Evolutionary conservation across 2,797 vertebrate species (phyloP).

Genomic region (Galaxias olidus): DNA sequence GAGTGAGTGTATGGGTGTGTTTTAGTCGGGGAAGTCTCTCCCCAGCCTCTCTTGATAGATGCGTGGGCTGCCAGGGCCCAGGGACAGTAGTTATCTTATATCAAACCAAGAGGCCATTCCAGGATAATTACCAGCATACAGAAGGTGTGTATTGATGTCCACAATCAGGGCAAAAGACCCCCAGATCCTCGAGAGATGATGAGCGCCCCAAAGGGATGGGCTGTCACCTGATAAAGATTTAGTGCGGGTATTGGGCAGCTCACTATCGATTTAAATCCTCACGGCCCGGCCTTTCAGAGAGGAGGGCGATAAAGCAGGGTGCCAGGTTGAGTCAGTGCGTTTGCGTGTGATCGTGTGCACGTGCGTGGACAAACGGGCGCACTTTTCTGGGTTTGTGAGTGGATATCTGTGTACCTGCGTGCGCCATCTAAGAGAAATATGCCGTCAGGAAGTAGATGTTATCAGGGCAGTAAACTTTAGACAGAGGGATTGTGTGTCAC

Average conservation of each 20-base stretch:
- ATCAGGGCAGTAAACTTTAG: neutral
- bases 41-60: conserved; percentile 38
- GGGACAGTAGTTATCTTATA: conserved; percentile 49
- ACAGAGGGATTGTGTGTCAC: neutral
- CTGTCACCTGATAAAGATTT: conserved; percentile 65
- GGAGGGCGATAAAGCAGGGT: conserved; percentile 36
- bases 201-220: conserved; percentile 52
- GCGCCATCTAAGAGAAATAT: neutral
- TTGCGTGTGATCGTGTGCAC: neutral
- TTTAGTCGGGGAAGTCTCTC: conserved; percentile 6
- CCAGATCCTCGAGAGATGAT: conserved; percentile 46
- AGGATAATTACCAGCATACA: conserved; percentile 56
- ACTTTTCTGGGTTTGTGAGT: neutral
- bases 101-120: conserved; percentile 44
- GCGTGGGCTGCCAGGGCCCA: conserved; percentile 21
- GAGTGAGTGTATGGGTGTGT: conserved; percentile 14
- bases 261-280: conserved; percentile 53
- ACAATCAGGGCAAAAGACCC: conserved; percentile 29
- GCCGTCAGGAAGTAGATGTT: neutral
- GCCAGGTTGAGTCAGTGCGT: neutral
- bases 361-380: too few species aligned
- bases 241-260: conserved; percentile 47
- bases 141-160: conserved; percentile 57
- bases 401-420: neutral
- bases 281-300: conserved; percentile 4